Conservation (phyloP, 2,113 vertebrate genomes). For the Psammodynastes pulverulentus region DNA sequence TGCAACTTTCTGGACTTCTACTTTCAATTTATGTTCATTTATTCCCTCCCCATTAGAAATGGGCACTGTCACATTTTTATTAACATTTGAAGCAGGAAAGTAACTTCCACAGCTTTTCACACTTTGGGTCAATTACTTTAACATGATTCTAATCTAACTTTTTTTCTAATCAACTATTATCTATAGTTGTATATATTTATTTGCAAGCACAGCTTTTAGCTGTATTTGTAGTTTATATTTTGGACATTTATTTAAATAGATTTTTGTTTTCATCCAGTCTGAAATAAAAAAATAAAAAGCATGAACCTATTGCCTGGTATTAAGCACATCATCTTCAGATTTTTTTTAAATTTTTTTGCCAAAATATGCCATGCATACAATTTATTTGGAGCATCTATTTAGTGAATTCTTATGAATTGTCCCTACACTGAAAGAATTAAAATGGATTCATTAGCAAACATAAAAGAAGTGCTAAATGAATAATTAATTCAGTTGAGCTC, state of each 20-base stretch:
- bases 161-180: conserved; percentile 52
- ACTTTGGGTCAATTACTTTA: conserved; percentile 50
- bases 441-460: conserved; percentile 64
- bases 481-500: conserved; percentile 67
- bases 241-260: conserved; percentile 62
- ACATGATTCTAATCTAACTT: conserved; percentile 40
- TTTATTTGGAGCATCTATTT: conserved; percentile 69
- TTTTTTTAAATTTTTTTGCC: conserved; percentile 29
- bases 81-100: conserved; percentile 44
- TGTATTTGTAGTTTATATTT: conserved; percentile 62
- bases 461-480: conserved; percentile 69
- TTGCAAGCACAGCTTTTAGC: neutral
- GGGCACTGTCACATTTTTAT: conserved; percentile 41
- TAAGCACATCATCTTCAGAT: conserved; percentile 31
- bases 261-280: conserved; percentile 57
- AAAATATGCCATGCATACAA: conserved; percentile 64
- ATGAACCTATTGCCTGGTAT: conserved; percentile 63
- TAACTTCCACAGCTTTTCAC: conserved; percentile 54
- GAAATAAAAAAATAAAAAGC: conserved; percentile 55
- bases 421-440: conserved; percentile 60
- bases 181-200: neutral
- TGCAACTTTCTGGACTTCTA: neutral
- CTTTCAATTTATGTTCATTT: conserved; percentile 33
- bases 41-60: conserved; percentile 18
- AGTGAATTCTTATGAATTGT: conserved; percentile 64